Evolutionary conservation across 2,888 invertebrate genomes (phyloP), one percentile per base, ranked within the genome.

Genomic region (Archaeoteleia sp.): DNA sequence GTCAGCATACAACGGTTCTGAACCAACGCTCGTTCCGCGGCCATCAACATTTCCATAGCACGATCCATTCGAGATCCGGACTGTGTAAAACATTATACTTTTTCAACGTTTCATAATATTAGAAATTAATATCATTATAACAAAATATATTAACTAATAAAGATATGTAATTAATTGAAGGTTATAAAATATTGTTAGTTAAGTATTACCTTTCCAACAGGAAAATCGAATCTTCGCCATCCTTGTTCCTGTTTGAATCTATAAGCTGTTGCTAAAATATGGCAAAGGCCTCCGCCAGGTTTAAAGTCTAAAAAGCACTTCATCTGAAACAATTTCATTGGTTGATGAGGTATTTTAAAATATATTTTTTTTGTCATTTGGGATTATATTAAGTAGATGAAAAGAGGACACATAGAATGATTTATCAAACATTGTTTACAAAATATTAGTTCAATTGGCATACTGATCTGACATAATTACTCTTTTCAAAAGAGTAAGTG

Each of bases 291-390:
- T 40, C 97, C 97, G 72, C 95, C 94, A 12, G 95, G 91, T 86
- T 97, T 97, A 86, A 97, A 96, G 87, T 98, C 98, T 88, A 97
- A 89, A 86, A 98, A 98, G 85, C 92, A 95, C 87, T 93, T 93
- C 90, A 96, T 94, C 96, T 97, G 87, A 17, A 88, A 88, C 29
- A 37, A 14, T 55, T 29, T 3, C 4, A 23, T 12, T 15, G 20
- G 8, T 39, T 27, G 30, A 29, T 40, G 40, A 30, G 13, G 23
- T 32, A 23, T 51, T 15, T 30, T 27, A 45, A 2, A 12, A n/a
- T n/a, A n/a, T n/a, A n/a, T n/a, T n/a, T n/a, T n/a, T n/a, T n/a
- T n/a, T n/a, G n/a, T n/a, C n/a, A n/a, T n/a, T n/a, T n/a, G n/a
- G n/a, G n/a, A n/a, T n/a, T n/a, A n/a, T n/a, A n/a, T n/a, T n/a